Base-by-base conservation (phyloP, 2,113 vertebrate genomes). In the Etheostoma cragini region DNA sequence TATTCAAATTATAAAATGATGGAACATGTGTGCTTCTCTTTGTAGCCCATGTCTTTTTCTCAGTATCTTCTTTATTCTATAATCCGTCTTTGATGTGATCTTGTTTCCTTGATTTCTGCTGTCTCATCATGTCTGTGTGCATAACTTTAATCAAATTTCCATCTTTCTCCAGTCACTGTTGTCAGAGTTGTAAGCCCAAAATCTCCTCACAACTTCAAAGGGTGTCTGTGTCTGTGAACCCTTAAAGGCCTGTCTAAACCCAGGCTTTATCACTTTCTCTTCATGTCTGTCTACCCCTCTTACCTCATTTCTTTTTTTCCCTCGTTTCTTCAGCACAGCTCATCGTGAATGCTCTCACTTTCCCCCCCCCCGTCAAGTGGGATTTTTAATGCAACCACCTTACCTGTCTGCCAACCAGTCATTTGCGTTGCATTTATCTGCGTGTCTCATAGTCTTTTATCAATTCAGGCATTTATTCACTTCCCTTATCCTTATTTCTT, bases 131-230 rank as follows among this genome's bases (percentile, higher is more conserved):
- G 72, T 79, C 80, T 86, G 72, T 82, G 54, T 82, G 72, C 85
- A 82, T 86, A 80, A 85, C 75, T 82, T 90, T 77, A 89, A 90
- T 90, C 76, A 71, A 77, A 90, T 89, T 82, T 88, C 70, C 22
- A 4, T 78, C 76, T 88, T 75, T 58, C 70, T 83, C 26, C 81
- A 76, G 82, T 86, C 69, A 60, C 72, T 85, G 83, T 90, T 87
- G 84, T 87, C 81, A 86, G 74, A 82, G 66, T 76, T 87, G 79
- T 86, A 90, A 91, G 78, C 83, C 76, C 57, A 46, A 90, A 91
- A 93, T 90, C 87, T 88, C 68, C 46, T 72, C 67, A 61, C 38
- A 80, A 81, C 90, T 92, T 94, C 89, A 94, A 91, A 94, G 86
- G 56, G 50, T 85, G 86, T 88, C 86, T 91, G 73, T 79, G 72